Evolutionary conservation across 2,888 invertebrate species (phyloP), one percentile per base, ranked within the genome.

Genomic region (Marronus borbonicus): DNA sequence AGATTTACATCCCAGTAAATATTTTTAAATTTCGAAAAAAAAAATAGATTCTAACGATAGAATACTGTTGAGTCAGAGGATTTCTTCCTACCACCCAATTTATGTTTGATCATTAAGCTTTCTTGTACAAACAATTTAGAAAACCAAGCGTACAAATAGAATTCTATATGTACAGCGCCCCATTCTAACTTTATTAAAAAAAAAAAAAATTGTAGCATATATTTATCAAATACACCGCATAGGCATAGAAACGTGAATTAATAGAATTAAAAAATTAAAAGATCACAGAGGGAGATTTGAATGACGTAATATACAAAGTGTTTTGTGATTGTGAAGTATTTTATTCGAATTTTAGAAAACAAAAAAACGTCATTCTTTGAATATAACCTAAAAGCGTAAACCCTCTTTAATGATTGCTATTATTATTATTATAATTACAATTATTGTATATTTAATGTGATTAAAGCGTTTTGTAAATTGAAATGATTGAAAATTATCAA

Each of bases 391-490:
- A 44, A 66, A 44, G 36, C 17, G 79, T 20, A 80, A 24, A 82
- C 83, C 84, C 85, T 86, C 85, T 85, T 83, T 84, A 85, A 84
- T 83, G 83, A 80, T 82, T 80, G 36, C 78, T 79, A 70, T 80
- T 64, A 76, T 79, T 65, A 55, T 86, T 82, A 82, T 82, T 82
- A 82, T 83, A 83, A 80, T 79, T 82, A 81, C 8, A 17, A 60
- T 60, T 60, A 62, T 62, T 66, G 39, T 66, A 39, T 66, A 66
- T 66, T 44, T 44, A 66, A 66, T 66, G 65, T 66, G 65, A 66
- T 66, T 55, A 20, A 55, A 55, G 36, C 20, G 20, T 44, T 65
- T 66, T 39, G 65, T 55, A 55, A 17, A 55, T 55, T 55, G 3
- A 55, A 17, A 55, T 17, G 55, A 39, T 65, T 65, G 20, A 66